Conservation (phyloP, 2,113 vertebrate species). For the Ariopsis seemanni region DNA sequence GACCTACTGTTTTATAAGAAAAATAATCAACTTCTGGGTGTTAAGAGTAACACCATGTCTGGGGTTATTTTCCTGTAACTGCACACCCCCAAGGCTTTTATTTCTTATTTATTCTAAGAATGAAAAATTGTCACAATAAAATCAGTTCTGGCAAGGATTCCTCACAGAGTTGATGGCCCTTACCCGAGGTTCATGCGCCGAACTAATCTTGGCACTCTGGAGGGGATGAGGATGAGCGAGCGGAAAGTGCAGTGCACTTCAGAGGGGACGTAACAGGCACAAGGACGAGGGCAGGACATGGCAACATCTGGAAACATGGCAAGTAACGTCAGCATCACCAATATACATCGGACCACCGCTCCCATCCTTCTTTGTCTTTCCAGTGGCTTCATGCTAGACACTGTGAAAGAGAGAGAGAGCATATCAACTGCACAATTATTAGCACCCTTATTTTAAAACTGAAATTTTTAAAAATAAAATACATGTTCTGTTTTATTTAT, state of each 20-base stretch:
- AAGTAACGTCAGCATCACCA: constrained; percentile 63
- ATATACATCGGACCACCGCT: constrained; percentile 56
- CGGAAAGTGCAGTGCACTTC: constrained; percentile 97
- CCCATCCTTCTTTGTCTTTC: constrained; percentile 25
- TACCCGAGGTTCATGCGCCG: constrained; percentile 92
- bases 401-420: neutral
- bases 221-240: constrained; percentile 79
- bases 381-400: neutral
- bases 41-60: neutral
- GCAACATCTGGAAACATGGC: constrained; percentile 24
- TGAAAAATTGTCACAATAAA: too few relatives aligned
- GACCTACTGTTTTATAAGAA: neutral
- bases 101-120: neutral
- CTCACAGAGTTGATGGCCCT: constrained; percentile 46
- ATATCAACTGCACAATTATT: neutral
- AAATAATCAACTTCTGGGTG: neutral
- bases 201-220: constrained; percentile 75
- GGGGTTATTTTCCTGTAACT: neutral
- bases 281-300: constrained; percentile 79
- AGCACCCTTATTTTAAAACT: neutral
- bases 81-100: neutral
- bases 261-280: constrained; percentile 85
- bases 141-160: neutral
- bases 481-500: neutral
- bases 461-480: too few relatives aligned